Evolutionary conservation across 2,888 invertebrate species (phyloP).

Genomic region (Pharmacophagus antenor): DNA sequence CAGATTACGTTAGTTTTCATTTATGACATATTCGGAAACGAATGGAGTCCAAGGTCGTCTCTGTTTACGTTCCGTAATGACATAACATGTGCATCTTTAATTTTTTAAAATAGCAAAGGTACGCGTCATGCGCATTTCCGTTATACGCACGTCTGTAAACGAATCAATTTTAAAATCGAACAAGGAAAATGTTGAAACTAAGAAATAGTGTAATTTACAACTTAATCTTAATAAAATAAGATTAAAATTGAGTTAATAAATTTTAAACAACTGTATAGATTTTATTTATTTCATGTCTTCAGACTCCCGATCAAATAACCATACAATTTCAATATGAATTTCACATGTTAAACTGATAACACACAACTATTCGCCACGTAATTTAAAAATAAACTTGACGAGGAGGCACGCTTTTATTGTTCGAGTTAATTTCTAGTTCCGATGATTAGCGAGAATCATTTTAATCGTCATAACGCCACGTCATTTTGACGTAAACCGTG

Average conservation of each 20-base stretch:
- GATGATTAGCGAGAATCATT: background rate
- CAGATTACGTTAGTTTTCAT: slow-evolving; percentile 20
- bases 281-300: too few species aligned
- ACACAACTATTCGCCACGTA: background rate
- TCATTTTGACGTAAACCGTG: slow-evolving; percentile 17
- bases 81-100: background rate
- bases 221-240: too few species aligned
- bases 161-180: too few species aligned
- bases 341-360: too few species aligned
- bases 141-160: background rate
- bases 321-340: too few species aligned
- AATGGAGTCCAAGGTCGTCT: slow-evolving; percentile 1
- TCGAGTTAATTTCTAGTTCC: background rate
- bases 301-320: too few species aligned
- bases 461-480: background rate
- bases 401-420: background rate
- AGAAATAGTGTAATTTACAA: too few species aligned
- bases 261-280: too few species aligned
- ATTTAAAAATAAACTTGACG: background rate
- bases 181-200: too few species aligned
- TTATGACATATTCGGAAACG: slow-evolving; percentile 12
- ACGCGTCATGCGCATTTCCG: background rate
- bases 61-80: background rate
- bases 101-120: background rate
- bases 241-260: too few species aligned